These are phyloP conservation scores for Saiga tatarica DNA, from an alignment of 2,113 vertebrate species.

Conservation along the genomic window DNA sequence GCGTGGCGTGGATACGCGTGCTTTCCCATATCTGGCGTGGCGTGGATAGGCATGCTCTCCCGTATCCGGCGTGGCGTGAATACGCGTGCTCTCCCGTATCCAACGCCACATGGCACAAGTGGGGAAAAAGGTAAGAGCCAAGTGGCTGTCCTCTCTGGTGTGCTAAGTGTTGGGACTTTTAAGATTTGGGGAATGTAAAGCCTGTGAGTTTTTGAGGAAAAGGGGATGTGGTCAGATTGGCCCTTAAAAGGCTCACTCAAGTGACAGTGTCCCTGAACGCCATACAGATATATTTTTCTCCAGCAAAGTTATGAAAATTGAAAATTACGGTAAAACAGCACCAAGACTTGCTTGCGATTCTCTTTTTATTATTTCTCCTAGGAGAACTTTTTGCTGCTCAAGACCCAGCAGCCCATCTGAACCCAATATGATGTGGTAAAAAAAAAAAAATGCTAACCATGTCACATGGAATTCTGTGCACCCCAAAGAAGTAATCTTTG, in stretches of 20 bases:
- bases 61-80: rapidly evolving
- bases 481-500: not conserved
- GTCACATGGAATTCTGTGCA: rapidly evolving
- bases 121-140: not conserved
- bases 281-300: not conserved
- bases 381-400: not conserved
- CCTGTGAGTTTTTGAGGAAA: not conserved
- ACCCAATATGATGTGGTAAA: not conserved
- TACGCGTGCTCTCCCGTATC: rapidly evolving
- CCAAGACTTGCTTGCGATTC: not conserved
- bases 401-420: not conserved
- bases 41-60: rapidly evolving
- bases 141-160: not conserved
- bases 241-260: not conserved
- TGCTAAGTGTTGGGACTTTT: not conserved
- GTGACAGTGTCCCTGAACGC: not conserved
- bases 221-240: rapidly evolving
- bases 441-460: not conserved
- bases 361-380: not conserved
- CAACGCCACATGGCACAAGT: rapidly evolving
- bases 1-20: too few relatives aligned
- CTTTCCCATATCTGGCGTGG: rapidly evolving
- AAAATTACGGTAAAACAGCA: not conserved
- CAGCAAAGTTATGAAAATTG: not conserved
- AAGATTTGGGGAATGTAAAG: not conserved